Conservation (phyloP, 2,888 invertebrate genomes). For the Xanthia togata region DNA sequence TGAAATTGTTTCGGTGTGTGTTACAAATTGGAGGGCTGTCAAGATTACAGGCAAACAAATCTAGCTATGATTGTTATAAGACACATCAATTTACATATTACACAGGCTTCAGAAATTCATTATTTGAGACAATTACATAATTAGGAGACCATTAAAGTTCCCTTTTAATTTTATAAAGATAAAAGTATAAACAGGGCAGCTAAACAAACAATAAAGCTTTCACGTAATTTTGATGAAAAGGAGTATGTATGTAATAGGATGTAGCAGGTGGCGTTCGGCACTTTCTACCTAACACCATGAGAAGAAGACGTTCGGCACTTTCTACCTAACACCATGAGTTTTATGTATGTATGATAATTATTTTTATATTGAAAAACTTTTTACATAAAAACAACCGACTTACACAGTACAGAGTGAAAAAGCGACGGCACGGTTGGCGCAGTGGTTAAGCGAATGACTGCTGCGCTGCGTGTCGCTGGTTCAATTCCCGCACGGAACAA, state of each 20-base stretch:
- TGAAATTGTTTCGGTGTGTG: neutral
- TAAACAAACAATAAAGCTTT: slow-evolving; percentile 9
- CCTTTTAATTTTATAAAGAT: neutral
- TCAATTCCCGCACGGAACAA: too few relatives aligned
- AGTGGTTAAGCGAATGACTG: too few relatives aligned
- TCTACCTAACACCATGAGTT: neutral
- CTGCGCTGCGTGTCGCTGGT: too few relatives aligned
- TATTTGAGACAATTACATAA: neutral
- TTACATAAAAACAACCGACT: too few relatives aligned
- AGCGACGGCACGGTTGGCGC: too few relatives aligned
- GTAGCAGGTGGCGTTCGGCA: neutral
- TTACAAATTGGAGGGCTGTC: neutral
- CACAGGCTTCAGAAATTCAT: neutral
- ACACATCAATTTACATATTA: neutral
- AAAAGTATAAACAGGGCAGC: neutral
- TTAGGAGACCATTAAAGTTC: neutral
- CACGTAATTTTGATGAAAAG: neutral
- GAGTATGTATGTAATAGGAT: neutral
- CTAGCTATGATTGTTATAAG: neutral
- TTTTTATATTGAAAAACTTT: too few relatives aligned
- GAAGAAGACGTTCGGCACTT: neutral
- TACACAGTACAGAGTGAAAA: too few relatives aligned
- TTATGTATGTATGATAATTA: neutral
- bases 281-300: neutral
- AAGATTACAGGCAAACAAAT: neutral